These are phyloP conservation scores for Julus scandinavius DNA, from an alignment of 2,888 invertebrate genomes.

Conservation along the genomic window DNA sequence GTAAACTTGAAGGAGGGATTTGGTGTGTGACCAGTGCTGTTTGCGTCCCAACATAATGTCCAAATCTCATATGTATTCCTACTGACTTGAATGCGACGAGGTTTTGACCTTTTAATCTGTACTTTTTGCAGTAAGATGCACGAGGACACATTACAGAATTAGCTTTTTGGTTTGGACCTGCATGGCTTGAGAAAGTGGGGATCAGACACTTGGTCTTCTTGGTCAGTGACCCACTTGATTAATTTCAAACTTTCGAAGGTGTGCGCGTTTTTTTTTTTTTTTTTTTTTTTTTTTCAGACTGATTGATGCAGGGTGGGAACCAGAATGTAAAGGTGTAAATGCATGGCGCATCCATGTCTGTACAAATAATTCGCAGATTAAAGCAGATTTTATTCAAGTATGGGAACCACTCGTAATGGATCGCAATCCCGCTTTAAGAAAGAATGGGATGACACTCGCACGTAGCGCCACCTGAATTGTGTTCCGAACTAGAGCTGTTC, in stretches of 20 bases:
- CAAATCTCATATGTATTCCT: background rate
- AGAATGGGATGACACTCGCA: background rate
- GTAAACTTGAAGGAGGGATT: background rate
- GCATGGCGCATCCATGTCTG: background rate
- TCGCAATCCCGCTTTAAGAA: background rate
- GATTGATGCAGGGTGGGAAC: background rate
- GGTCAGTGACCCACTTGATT: background rate
- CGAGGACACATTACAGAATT: background rate
- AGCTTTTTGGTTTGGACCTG: too few species aligned
- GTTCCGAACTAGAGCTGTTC: too few species aligned
- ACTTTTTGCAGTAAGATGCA: background rate
- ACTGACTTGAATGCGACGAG: background rate
- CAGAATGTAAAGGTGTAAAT: background rate
- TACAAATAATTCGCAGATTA: background rate
- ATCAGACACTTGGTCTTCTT: too few species aligned
- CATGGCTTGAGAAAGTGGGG: too few species aligned
- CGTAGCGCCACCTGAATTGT: too few species aligned
- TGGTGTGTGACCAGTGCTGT: background rate
- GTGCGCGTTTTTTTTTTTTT: too few species aligned
- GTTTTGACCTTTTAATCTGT: background rate
- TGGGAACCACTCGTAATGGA: background rate
- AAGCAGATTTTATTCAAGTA: background rate
- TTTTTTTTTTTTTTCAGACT: background rate
- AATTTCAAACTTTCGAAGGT: background rate
- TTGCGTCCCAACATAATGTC: background rate